Percentiles rank a stretch among this genome's conserved stretches.
Conservation (phyloP, 1,140 invertebrate genomes). For the Scaptomyza montana region DNA sequence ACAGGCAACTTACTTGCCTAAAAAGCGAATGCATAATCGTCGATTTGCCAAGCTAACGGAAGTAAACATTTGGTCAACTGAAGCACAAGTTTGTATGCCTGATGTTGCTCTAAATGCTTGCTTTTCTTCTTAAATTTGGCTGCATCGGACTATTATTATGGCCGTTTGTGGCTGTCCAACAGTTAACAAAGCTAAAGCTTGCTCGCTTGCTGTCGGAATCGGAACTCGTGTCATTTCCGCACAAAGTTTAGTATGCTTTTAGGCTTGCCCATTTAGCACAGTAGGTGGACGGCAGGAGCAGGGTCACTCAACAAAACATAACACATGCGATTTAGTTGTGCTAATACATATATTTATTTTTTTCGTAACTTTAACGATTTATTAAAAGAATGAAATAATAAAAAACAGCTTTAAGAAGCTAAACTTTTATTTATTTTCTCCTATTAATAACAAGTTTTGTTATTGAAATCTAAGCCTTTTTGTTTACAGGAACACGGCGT, state of each 20-base stretch:
- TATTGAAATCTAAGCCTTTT: conserved; percentile 13
- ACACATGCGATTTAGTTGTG: conserved; percentile 44
- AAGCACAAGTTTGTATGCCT: neutral
- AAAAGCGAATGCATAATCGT: conserved; percentile 13
- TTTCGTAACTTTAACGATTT: neutral
- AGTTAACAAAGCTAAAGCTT: conserved; percentile 31
- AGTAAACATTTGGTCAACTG: conserved; percentile 29
- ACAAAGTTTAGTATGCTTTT: conserved; percentile 78
- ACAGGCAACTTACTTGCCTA: conserved; percentile 11
- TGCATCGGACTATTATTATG: conserved; percentile 46
- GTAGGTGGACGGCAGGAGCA: conserved; percentile 2
- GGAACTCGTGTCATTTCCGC: conserved; percentile 79
- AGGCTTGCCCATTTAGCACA: conserved; percentile 69
- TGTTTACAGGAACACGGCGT: conserved; percentile 36
- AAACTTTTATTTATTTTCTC: too few relatives aligned
- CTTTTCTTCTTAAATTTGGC: conserved; percentile 14
- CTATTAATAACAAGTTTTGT: too few relatives aligned
- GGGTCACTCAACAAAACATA: conserved; percentile 28
- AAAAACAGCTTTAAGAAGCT: neutral
- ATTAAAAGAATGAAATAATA: neutral
- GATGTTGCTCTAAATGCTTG: conserved; percentile 9
- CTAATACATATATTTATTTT: conserved; percentile 33
- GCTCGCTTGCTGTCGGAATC: conserved; percentile 56
- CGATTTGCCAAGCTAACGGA: conserved; percentile 42
- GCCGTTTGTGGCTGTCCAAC: conserved; percentile 28